These are phyloP conservation scores for Enteromius afrohamiltoni DNA, from an alignment of 2,797 vertebrate species.

Conservation along the genomic window DNA sequence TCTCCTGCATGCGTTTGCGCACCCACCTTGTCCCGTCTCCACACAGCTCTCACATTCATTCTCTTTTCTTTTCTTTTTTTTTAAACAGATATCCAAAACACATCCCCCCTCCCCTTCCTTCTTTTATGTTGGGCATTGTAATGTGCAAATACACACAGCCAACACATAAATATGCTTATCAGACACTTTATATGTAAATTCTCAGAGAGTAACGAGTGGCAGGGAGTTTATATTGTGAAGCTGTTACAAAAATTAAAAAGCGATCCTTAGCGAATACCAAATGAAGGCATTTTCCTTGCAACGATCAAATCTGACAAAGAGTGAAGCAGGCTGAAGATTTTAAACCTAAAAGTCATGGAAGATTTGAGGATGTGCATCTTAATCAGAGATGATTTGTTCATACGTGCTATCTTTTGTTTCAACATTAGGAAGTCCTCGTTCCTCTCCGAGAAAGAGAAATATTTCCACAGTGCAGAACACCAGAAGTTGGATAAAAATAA, in stretches of 20 bases:
- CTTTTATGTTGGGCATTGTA: constrained; percentile 70
- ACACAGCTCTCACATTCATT: constrained; percentile 58
- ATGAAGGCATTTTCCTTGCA: constrained; percentile 58
- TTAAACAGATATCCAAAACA: constrained; percentile 66
- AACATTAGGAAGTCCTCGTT: constrained; percentile 51
- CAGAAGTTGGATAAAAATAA: constrained; percentile 49
- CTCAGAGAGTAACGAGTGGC: constrained; percentile 68
- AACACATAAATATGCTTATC: constrained; percentile 75
- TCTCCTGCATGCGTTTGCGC: constrained; percentile 65
- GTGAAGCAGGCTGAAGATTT: background rate
- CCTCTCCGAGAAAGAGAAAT: constrained; percentile 49
- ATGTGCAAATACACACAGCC: constrained; percentile 63
- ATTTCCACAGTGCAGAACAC: constrained; percentile 58
- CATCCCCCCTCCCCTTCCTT: constrained; percentile 55
- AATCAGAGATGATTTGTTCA: constrained; percentile 76
- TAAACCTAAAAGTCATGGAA: constrained; percentile 28
- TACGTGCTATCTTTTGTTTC: constrained; percentile 66
- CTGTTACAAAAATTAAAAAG: constrained; percentile 67
- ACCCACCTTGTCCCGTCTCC: constrained; percentile 46
- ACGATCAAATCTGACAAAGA: background rate
- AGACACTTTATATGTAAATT: constrained; percentile 80
- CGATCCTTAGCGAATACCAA: constrained; percentile 59
- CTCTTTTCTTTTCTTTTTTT: constrained; percentile 29
- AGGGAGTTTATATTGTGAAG: constrained; percentile 67
- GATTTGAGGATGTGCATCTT: constrained; percentile 55